Evolutionary conservation across 2,113 vertebrate species (phyloP).

Genomic region (Thermophis baileyi): DNA sequence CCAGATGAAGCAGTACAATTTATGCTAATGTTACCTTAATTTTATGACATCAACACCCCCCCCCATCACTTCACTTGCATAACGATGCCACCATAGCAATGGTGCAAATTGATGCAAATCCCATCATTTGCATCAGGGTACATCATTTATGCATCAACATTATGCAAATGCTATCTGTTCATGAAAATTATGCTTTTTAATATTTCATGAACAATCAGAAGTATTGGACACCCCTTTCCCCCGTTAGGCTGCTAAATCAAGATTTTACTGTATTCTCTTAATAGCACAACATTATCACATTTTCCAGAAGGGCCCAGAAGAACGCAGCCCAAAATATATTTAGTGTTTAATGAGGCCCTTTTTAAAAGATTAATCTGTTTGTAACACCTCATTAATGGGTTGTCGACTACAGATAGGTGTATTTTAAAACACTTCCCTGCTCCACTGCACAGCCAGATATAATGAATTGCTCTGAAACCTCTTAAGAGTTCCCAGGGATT

Average conservation of each 20-base stretch:
- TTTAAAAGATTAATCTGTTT: not conserved
- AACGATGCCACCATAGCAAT: not conserved
- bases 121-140: not conserved
- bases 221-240: not conserved
- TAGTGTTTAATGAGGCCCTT: not conserved
- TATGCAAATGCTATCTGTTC: not conserved
- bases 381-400: slow-evolving; percentile 3
- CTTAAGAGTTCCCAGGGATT: not conserved
- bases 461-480: not conserved
- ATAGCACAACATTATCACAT: not conserved
- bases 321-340: not conserved
- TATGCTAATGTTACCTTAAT: not conserved
- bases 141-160: not conserved
- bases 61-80: not conserved
- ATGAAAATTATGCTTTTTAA: not conserved
- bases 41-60: not conserved
- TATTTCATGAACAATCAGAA: not conserved
- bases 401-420: not conserved
- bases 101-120: not conserved
- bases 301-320: not conserved
- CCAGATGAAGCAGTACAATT: not conserved
- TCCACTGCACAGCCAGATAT: not conserved
- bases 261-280: not conserved
- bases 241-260: not conserved
- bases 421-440: slow-evolving; percentile 1